Evolutionary conservation across 2,888 invertebrate species (phyloP).

Genomic region (Microplitis manilae): DNA sequence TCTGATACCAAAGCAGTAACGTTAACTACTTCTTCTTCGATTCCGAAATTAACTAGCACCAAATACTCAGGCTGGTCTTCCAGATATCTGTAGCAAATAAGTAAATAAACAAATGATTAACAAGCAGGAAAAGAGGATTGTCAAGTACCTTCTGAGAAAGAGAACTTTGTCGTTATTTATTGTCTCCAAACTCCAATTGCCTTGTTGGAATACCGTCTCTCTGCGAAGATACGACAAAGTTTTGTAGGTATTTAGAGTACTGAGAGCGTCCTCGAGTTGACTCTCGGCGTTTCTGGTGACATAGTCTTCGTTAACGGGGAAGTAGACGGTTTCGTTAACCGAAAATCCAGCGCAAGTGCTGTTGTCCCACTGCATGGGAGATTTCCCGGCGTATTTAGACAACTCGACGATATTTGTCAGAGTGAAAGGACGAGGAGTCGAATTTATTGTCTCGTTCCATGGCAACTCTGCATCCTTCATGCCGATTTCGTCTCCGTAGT

Average conservation of each 20-base stretch:
- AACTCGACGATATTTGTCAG: conserved; percentile 48
- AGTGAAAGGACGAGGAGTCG: conserved; percentile 47
- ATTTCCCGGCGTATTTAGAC: conserved; percentile 60
- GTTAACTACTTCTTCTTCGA: conserved; percentile 51
- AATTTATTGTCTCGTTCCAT: conserved; percentile 58
- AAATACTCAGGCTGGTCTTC: conserved; percentile 54
- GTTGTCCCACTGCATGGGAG: conserved; percentile 69
- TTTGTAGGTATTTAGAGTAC: conserved; percentile 58
- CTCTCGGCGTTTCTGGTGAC: conserved; percentile 53
- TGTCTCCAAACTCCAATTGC: conserved; percentile 55
- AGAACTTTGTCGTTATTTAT: conserved; percentile 56
- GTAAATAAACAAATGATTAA: neutral
- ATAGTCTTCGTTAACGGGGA: conserved; percentile 57
- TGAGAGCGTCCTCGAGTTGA: conserved; percentile 48
- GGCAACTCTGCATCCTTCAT: conserved; percentile 55
- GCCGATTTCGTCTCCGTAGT: conserved; percentile 71
- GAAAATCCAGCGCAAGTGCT: conserved; percentile 61
- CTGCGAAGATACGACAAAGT: conserved; percentile 54
- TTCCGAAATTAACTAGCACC: conserved; percentile 56
- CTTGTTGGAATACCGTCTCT: conserved; percentile 55
- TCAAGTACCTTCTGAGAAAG: conserved; percentile 57
- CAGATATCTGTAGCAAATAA: conserved; percentile 52
- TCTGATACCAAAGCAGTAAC: conserved; percentile 51
- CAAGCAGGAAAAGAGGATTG: neutral
- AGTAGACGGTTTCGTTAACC: conserved; percentile 50